These are phyloP conservation scores for Nixonia krombeini DNA, from an alignment of 1,140 invertebrate genomes.

Conservation along the genomic window DNA sequence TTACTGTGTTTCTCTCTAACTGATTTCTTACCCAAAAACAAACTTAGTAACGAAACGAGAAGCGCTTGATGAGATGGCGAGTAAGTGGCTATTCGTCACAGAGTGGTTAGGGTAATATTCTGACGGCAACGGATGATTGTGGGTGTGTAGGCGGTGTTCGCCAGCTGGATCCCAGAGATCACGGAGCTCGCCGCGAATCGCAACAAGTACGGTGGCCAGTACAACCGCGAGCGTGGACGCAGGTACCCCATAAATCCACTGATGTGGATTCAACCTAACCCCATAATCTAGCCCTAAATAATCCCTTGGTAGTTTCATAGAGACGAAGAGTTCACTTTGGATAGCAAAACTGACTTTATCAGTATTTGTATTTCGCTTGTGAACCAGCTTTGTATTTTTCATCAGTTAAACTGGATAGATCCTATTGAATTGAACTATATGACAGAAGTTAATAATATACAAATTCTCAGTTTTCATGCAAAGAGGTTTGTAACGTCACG, in stretches of 20 bases:
- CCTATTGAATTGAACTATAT: no score
- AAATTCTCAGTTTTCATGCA: no score
- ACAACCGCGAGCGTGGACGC: conserved; percentile 97
- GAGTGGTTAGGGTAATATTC: conserved; percentile 59
- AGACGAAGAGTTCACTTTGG: conserved; percentile 57
- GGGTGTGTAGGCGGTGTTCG: conserved; percentile 94
- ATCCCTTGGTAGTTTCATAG: conserved; percentile 57
- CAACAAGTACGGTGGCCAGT: conserved; percentile 98
- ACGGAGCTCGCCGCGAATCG: conserved; percentile 97
- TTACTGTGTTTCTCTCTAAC: conserved; percentile 25
- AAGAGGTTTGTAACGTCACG: no score
- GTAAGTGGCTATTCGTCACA: conserved; percentile 40
- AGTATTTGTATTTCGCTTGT: no score
- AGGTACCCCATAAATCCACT: conserved; percentile 80
- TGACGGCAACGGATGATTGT: conserved; percentile 72
- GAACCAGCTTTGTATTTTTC: no score
- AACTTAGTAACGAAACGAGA: conserved; percentile 33
- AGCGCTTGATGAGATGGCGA: conserved; percentile 36
- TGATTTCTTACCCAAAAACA: conserved; percentile 26
- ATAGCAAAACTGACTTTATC: no score
- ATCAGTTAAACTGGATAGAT: no score
- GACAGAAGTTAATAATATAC: no score
- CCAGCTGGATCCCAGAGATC: conserved; percentile 99
- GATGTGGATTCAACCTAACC: conserved; percentile 58
- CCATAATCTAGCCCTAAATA: conserved; percentile 46